phyloP scores from a whole-genome alignment of 1,140 invertebrate genomes.

The Propsilocerus akamusi region DNA sequence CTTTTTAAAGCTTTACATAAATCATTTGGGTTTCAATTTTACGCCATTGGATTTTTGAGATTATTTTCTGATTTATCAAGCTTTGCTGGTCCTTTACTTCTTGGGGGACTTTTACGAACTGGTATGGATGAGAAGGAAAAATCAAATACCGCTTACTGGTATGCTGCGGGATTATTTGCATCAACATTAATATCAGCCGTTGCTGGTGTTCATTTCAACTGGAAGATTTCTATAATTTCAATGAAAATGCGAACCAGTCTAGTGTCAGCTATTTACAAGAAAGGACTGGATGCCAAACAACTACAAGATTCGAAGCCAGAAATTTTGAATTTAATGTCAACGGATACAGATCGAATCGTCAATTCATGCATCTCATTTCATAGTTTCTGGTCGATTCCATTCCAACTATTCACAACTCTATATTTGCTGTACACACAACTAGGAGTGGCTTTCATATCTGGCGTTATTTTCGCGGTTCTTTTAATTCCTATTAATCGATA shows the following conservation, averaged over 20 bases:
- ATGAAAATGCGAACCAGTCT: conserved; percentile 74
- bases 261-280: conserved; percentile 70
- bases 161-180: conserved; percentile 50
- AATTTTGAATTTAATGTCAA: conserved; percentile 93
- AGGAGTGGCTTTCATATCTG: conserved; percentile 78
- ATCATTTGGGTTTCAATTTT: conserved; percentile 76
- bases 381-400: conserved; percentile 88
- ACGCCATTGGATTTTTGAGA: conserved; percentile 72
- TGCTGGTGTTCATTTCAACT: conserved; percentile 76
- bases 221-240: conserved; percentile 63
- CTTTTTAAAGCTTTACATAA: conserved; percentile 56
- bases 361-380: conserved; percentile 94
- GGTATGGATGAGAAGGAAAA: conserved; percentile 38
- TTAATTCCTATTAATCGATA: conserved; percentile 89
- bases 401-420: conserved; percentile 64
- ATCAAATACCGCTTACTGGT: conserved; percentile 37
- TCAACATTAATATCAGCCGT: conserved; percentile 51
- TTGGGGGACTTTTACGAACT: conserved; percentile 26
- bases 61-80: conserved; percentile 61
- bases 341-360: conserved; percentile 84
- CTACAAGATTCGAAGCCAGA: conserved; percentile 29
- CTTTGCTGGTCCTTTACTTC: conserved; percentile 76
- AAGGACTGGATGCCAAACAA: conserved; percentile 44
- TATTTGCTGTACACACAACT: conserved; percentile 76
- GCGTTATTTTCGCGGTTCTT: conserved; percentile 66